Evolutionary conservation across 2,888 invertebrate species (phyloP), one percentile per base, ranked within the genome.

Genomic region (Osmoderma eremita): DNA sequence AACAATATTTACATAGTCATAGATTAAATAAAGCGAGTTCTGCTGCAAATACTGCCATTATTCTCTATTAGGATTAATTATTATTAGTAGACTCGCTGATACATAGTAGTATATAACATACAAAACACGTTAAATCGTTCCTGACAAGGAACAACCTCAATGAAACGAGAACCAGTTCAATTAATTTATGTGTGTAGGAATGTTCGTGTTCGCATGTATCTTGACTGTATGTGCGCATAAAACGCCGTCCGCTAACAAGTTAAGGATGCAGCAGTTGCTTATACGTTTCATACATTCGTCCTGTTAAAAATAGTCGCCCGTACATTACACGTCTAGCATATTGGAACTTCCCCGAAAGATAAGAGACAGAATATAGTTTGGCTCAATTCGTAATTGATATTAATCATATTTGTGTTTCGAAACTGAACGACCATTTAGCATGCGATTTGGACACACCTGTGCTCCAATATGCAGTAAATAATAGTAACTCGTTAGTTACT

Each of bases 361-460:
- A 48, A 48, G 48, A 17, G 20, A 20, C 48, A 12, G 12, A n/a
- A 54, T 39, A 39, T 54, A n/a, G n/a, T 54, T 54, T 39, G 4
- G 39, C 20, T 20, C 18, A 54, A 54, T 38, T 39, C n/a, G 54
- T 39, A 54, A 54, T 18, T 39, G 39, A 39, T 12, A 54, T 54
- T 54, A 54, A 54, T 54, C 36, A 54, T 54, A 53, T 36, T 38
- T 17, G 13, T 8, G 17, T 30, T 53, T 36, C 15, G 8, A 15
- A 54, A 54, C 20, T 39, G 15, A 48, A 20, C 48, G 20, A 48
- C 12, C 17, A 20, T 48, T 20, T 8, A 1, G 8, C 18, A 17
- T 18, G 20, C 10, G 12, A 20, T 20, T 48, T 20, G 8, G 17
- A 20, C 48, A 12, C 48, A 48, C 48, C 48, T 20, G 48, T 48